Percentiles rank a stretch among this genome's conserved stretches.
Evolutionary conservation across 2,797 vertebrate species (phyloP).

Genomic region (Xenops minutus): DNA sequence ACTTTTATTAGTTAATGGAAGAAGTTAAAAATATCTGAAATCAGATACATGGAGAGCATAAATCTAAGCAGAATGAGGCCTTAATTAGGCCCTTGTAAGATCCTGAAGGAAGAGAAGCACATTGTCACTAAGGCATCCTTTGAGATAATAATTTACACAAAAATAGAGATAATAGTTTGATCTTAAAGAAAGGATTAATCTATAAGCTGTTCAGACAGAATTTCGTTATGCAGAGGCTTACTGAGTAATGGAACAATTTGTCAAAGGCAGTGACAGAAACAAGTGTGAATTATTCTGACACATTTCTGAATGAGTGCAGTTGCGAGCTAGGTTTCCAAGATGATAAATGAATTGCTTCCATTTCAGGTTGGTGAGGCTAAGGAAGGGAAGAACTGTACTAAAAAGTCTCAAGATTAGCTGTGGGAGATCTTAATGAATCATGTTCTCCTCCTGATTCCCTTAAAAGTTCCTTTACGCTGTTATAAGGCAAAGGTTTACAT

Average conservation of each 20-base stretch:
- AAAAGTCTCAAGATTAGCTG: background rate
- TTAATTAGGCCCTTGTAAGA: background rate
- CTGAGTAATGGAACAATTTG: slow-evolving; percentile 65
- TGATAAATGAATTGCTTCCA: slow-evolving; percentile 53
- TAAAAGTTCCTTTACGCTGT: background rate
- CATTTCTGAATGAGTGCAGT: slow-evolving; percentile 36
- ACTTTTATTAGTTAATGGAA: background rate
- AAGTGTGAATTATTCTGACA: slow-evolving; percentile 68
- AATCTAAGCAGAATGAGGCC: background rate
- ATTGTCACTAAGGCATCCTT: background rate
- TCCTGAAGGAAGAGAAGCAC: background rate
- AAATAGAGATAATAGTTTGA: slow-evolving; percentile 37
- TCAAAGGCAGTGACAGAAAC: slow-evolving; percentile 55
- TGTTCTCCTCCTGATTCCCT: background rate
- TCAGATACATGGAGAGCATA: background rate
- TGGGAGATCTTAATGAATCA: background rate
- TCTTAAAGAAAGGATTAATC: slow-evolving; percentile 58
- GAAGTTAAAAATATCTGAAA: background rate
- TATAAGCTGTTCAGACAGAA: slow-evolving; percentile 53
- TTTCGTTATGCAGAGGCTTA: slow-evolving; percentile 53
- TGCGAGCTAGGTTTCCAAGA: slow-evolving; percentile 27
- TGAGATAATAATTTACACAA: slow-evolving; percentile 48
- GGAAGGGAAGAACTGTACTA: background rate
- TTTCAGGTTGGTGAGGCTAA: slow-evolving; percentile 1
- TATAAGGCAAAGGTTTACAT: background rate